Base-by-base conservation (phyloP, 53 echinoderm and acorn worm species). In the Temnopleurus reevesii region DNA sequence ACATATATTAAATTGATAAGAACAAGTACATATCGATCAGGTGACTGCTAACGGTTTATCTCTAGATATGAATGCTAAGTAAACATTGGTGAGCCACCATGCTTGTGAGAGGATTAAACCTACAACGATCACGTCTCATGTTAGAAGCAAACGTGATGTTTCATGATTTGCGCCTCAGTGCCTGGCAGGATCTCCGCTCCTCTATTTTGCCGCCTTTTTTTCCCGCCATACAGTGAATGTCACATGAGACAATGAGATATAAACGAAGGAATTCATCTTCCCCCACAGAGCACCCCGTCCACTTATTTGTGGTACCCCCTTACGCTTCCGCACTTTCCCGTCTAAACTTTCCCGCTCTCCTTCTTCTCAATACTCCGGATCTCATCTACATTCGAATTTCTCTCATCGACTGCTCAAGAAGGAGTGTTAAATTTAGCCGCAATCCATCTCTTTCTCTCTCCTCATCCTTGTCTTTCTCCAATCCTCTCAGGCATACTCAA, bases 361-460 rank as follows among this genome's bases (percentile, higher is more conserved):
- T 71, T 17, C 63, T 71, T 71, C 63, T 63, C 71, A 71, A 71
- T 41, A 41, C 41, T n/a, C 41, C 5, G n/a, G n/a, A 71, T 71
- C 38, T 41, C 36, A 38, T 71, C n/a, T 71, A 41, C 71, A 71
- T 71, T 38, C 21, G 21, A 38, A 71, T n/a, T 38, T 71, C 71
- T 41, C 71, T 38, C 19, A 41, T 71, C 41, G 30, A 4, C 9
- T 71, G 38, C 71, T 71, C 71, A 8, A 17, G 36, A 71, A 71
- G 71, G 41, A 41, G 38, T 43, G 41, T 36, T 71, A 36, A 71
- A 38, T 71, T 71, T 36, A 38, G 36, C 43, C 36, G 1, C 36
- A 71, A 71, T 38, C 71, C 41, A 35, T 41, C 43, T 71, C 71
- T 71, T 9, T 71, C 38, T 41, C 36, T 41, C 4, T 33, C 60